Evolutionary conservation across 2,113 vertebrate species (phyloP).

Genomic region (Tachysurus vachellii): DNA sequence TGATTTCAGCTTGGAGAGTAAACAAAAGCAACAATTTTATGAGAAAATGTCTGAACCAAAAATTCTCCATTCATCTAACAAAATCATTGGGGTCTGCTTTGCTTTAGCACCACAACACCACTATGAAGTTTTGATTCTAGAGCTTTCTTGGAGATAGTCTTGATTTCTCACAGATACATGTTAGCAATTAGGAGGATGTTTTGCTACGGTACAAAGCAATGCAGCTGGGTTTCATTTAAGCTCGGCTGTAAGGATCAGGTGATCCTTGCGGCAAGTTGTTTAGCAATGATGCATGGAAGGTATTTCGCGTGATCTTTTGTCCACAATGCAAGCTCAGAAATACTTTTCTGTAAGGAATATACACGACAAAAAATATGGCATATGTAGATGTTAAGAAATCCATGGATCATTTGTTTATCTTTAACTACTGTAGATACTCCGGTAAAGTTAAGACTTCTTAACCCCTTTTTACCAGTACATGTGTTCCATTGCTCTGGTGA

Average conservation of each 20-base stretch:
- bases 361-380: not conserved
- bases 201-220: conserved; percentile 11
- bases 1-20: conserved; percentile 51
- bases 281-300: conserved; percentile 41
- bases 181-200: conserved; percentile 37
- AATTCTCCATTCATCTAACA: conserved; percentile 73
- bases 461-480: too few species aligned
- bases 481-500: too few species aligned
- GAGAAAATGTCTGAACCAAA: conserved; percentile 67
- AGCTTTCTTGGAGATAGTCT: conserved; percentile 19
- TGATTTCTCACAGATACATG: conserved; percentile 30
- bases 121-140: conserved; percentile 47
- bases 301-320: conserved; percentile 35
- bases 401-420: not conserved
- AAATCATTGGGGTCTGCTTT: conserved; percentile 64
- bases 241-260: conserved; percentile 46
- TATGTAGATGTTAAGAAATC: not conserved
- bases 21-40: conserved; percentile 65
- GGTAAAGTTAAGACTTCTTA: not conserved
- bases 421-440: not conserved
- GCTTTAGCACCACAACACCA: conserved; percentile 56
- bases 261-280: conserved; percentile 40
- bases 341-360: conserved; percentile 25
- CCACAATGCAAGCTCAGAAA: conserved; percentile 34
- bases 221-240: conserved; percentile 47